phyloP scores from a whole-genome alignment of 1,140 invertebrate genomes.

The Tetramorium alpestre region DNA sequence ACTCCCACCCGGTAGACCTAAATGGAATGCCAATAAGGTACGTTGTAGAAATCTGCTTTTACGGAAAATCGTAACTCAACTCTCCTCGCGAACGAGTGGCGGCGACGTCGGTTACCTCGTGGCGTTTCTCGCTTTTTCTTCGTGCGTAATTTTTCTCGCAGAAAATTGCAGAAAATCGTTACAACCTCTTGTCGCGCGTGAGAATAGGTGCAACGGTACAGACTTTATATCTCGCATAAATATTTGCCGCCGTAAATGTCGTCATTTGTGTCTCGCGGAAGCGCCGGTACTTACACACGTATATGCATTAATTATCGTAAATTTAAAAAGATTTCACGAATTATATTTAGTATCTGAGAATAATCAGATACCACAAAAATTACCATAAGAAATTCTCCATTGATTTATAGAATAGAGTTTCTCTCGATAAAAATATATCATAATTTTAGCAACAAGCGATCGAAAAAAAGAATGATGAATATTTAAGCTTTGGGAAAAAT shows the following conservation, averaged over 20 bases:
- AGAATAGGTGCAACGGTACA: constrained; percentile 55
- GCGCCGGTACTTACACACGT: constrained; percentile 44
- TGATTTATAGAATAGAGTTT: not conserved
- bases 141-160: not conserved
- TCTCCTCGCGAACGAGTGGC: not conserved
- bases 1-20: constrained; percentile 7
- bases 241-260: constrained; percentile 60
- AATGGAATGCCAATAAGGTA: not conserved
- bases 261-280: constrained; percentile 50
- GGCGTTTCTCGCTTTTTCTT: not conserved
- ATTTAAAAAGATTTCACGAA: not conserved
- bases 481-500: not conserved
- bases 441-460: not conserved
- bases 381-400: not conserved
- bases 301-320: constrained; percentile 59
- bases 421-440: not conserved
- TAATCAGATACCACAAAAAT: not conserved
- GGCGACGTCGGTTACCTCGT: not conserved
- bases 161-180: constrained; percentile 18
- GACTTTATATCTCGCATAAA: constrained; percentile 65
- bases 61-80: constrained; percentile 46
- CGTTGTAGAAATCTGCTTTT: constrained; percentile 27
- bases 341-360: not conserved
- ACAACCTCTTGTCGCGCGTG: too few relatives aligned
- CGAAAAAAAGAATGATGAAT: not conserved